Evolutionary conservation across 2,888 invertebrate genomes (phyloP), one percentile per base, ranked within the genome.

Genomic region (Napeogenes sylphis): DNA sequence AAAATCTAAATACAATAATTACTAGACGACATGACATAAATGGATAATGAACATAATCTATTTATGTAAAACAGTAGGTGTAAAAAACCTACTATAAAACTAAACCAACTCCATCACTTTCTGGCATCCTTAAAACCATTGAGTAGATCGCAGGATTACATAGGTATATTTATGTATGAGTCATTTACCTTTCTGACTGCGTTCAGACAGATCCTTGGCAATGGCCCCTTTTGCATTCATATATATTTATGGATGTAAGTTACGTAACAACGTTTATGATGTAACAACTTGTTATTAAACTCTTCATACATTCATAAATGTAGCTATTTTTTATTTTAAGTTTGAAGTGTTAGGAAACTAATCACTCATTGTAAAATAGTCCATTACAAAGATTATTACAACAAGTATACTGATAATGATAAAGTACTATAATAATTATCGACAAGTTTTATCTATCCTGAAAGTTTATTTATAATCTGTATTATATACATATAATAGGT

Each of bases 171-270:
- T 75, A 72, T 74, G 74, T 72, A 77, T 76, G 74, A 85, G 86
- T 83, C 83, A 82, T 84, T 84, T 83, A 86, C 84, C 84, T 85
- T 81, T 83, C 79, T 74, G 79, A 75, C 76, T 79, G 80, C 77
- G 78, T 77, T 80, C 79, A 77, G 80, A 79, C 76, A 73, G 76
- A 81, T 85, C 86, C 87, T 85, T 86, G 87, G 82, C 86, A 87
- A 76, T 86, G 86, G 84, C 86, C 84, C 78, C 82, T 85, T 85
- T 85, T 79, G 81, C 81, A 82, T 79, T 79, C 77, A 77, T 76
- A 79, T 77, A 82, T 78, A 81, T 82, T 82, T 81, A 83, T 82
- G 78, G 81, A 79, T 74, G 76, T 78, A 58, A 69, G 73, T 85
- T 83, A 80, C 81, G 79, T 82, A 81, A 84, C 73, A 74, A 68